Evolutionary conservation across 1,140 invertebrate genomes (phyloP), one percentile per base, ranked within the genome.

Genomic region (Leptinotarsa texana): DNA sequence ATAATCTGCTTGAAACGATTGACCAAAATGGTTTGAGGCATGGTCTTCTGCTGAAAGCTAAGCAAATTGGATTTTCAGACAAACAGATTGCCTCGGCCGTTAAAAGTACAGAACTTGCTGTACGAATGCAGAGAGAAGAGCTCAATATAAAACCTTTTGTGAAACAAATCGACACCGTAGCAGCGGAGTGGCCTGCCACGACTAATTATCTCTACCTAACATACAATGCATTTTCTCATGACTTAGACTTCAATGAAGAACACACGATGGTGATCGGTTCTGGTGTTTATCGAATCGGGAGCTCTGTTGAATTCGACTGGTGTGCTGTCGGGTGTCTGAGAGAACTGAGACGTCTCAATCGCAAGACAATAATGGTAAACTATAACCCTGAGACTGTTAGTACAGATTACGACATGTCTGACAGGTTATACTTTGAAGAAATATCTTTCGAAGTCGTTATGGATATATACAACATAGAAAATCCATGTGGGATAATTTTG

Each of bases 331-430:
- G 97, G 42, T 99, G 98, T 85, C 89, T 99, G 42, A 88, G 93
- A 72, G 96, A 99, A 85, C 85, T 99, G 17, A 89, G 95, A 79
- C 93, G 94, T 79, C 89, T 98, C 63, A 91, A 91, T 1, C 91
- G 89, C 69, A 93, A 93, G 80, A 99, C 98, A 1, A 96, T 99
- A n/a, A 99, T 99, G 97, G 91, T 99, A 0, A 99, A 99, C 85
- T 99, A 97, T 83, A 99, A 99, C 88, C 98, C 98, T 1, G 98
- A 99, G 88, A 99, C 98, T 1, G 98, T 99, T 0, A 98, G 96
- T 83, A 99, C 98, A 5, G 98, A 99, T 86, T 99, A 99, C 82
- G 98, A 99, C 81, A 98, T 99, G 94, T 98, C 97, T 83, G 97
- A 99, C 85, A 88, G 97, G 61, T 86, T 99, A 17, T 99, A 99